Evolutionary conservation across 2,113 vertebrate genomes (phyloP).

Genomic region (Archilochus colubris): DNA sequence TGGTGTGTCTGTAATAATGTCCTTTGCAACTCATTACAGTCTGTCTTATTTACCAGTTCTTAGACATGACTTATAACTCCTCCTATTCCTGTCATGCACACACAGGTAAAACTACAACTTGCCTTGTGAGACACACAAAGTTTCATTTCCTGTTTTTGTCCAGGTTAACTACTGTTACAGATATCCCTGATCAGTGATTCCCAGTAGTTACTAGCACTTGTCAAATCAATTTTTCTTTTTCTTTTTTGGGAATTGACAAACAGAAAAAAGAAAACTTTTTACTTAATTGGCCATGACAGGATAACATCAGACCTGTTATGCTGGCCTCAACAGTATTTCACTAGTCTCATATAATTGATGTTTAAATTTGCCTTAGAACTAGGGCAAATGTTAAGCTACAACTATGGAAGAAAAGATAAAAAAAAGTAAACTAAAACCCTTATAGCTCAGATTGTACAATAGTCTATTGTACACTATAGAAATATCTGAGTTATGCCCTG

Average conservation of each 20-base stretch:
- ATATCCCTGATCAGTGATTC: not conserved
- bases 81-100: not conserved
- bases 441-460: not conserved
- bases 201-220: not conserved
- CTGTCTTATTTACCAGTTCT: not conserved
- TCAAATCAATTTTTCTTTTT: slow-evolving; percentile 28
- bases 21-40: not conserved
- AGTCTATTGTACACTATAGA: too few species aligned
- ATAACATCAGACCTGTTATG: not conserved
- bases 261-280: not conserved
- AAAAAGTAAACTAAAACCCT: not conserved
- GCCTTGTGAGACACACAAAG: not conserved
- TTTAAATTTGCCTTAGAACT: slow-evolving; percentile 42
- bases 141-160: not conserved
- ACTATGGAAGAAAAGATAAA: not conserved
- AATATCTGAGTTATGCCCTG: not conserved
- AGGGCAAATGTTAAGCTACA: not conserved
- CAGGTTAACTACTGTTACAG: not conserved
- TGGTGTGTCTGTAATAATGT: not conserved
- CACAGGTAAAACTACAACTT: not conserved
- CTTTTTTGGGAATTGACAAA: slow-evolving; percentile 2
- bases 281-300: slow-evolving; percentile 26
- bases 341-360: not conserved
- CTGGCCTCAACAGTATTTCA: slow-evolving; percentile 9
- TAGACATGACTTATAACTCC: not conserved